Conservation (phyloP, 2,888 invertebrate species). For the Xanthorhoe designata region DNA sequence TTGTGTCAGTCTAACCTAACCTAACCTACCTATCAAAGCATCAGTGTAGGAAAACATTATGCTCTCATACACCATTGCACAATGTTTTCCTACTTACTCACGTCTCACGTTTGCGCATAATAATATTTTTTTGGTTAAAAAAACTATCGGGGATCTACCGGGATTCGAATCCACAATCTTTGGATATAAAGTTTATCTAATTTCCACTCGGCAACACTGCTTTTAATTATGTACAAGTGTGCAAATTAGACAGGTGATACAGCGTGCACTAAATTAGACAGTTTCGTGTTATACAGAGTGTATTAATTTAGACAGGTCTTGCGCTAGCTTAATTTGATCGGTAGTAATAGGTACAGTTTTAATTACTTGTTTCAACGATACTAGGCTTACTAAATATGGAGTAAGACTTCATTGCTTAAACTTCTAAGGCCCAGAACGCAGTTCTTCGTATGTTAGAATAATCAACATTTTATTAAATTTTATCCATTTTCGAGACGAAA, state of each 20-base stretch:
- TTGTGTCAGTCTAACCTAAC: too few relatives aligned
- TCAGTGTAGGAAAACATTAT: too few relatives aligned
- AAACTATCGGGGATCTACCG: neutral
- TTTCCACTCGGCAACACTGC: neutral
- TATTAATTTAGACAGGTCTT: slow-evolving; percentile 30
- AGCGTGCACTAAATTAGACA: slow-evolving; percentile 19
- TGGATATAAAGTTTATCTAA: neutral
- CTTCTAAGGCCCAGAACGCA: neutral
- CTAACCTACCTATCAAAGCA: too few relatives aligned
- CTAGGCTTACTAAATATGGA: slow-evolving; percentile 14
- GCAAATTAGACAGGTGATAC: slow-evolving; percentile 13
- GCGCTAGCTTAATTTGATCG: slow-evolving; percentile 16
- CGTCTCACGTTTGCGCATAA: too few relatives aligned
- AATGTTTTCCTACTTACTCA: too few relatives aligned
- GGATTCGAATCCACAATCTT: neutral
- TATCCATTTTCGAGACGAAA: too few relatives aligned
- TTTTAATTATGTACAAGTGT: neutral
- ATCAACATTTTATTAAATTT: too few relatives aligned
- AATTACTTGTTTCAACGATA: slow-evolving; percentile 23
- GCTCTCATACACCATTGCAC: too few relatives aligned
- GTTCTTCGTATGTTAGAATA: too few relatives aligned
- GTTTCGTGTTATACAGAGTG: slow-evolving; percentile 17
- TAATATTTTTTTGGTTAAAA: neutral
- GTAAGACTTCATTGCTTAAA: slow-evolving; percentile 4
- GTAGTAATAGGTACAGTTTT: slow-evolving; percentile 15